Conservation (phyloP, 2,113 vertebrate genomes). For the Jaculus jaculus region DNA sequence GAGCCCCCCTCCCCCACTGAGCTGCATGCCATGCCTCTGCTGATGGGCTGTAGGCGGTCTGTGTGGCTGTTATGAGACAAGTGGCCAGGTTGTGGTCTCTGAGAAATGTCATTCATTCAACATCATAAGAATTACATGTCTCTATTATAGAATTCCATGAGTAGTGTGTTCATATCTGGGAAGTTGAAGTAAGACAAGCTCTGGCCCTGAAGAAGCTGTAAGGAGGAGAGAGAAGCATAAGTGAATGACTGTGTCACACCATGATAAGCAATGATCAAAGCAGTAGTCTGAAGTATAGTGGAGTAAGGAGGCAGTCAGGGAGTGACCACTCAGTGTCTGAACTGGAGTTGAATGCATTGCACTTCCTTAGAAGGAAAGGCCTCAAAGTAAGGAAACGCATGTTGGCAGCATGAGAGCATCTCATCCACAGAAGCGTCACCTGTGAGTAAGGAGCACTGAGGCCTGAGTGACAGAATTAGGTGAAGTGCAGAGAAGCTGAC, state of each 20-base stretch:
- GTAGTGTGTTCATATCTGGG: neutral
- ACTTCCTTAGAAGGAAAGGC: accelerated
- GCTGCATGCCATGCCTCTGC: too few species aligned
- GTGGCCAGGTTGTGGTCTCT: too few species aligned
- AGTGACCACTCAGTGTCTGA: neutral
- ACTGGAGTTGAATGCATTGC: too few species aligned
- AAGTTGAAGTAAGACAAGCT: neutral
- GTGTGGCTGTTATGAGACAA: neutral
- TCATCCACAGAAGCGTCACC: neutral
- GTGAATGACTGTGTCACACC: neutral
- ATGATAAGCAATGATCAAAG: neutral
- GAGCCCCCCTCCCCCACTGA: too few species aligned
- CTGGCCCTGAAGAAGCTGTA: neutral
- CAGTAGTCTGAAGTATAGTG: neutral
- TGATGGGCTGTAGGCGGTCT: neutral
- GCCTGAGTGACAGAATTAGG: neutral
- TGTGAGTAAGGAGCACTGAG: neutral
- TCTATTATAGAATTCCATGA: neutral
- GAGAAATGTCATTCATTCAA: neutral
- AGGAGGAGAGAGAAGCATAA: neutral
- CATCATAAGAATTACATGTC: neutral
- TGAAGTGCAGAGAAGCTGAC: too few species aligned
- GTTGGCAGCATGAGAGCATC: neutral
- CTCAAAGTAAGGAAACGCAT: neutral
- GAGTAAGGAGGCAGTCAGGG: neutral